Evolutionary conservation across 2,888 invertebrate genomes (phyloP), one percentile per base, ranked within the genome.

Genomic region (Acrobeloides nanus): DNA sequence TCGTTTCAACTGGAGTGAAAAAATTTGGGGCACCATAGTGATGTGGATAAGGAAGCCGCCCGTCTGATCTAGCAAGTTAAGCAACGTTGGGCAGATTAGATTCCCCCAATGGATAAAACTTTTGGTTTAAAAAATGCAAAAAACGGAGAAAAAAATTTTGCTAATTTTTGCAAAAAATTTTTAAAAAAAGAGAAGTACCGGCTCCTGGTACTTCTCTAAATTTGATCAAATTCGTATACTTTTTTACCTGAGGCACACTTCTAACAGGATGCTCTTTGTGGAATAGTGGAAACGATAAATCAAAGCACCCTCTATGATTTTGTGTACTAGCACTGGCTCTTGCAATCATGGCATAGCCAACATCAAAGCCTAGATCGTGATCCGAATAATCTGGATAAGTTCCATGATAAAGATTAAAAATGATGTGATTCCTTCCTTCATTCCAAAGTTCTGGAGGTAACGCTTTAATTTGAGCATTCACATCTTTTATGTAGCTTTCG

Each of bases 381-480:
- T 90, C 89, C 43, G 84, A 83, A 77, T 97, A 97, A 75, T 92
- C 86, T 26, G 95, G 95, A 89, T 92, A 97, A 15, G 93, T 93
- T 2, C 97, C 97, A 47, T 93, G 89, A 78, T 95, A 97, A 56
- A 97, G 81, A 80, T 95, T 97, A 76, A 95, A 97, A 70, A 99
- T 85, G 43, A 99, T 78, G 78, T 97, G 97, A 79, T 97, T 97
- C 53, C 84, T 81, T 17, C 73, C 68, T 37, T 56, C 45, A 38
- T 55, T 51, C 64, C 55, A 59, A 40, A 51, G 51, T 3, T 58
- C 53, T 18, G 35, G 18, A 18, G 64, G 62, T 10, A 72, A 41
- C 1, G 39, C 29, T 1, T 18, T 39, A 12, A 71, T 59, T 23
- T 53, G 59, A 10, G 48, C 47, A 12, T 53, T 38, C 53, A 95